Conservation (phyloP, 2,113 vertebrate genomes). For the Fulica atra region DNA sequence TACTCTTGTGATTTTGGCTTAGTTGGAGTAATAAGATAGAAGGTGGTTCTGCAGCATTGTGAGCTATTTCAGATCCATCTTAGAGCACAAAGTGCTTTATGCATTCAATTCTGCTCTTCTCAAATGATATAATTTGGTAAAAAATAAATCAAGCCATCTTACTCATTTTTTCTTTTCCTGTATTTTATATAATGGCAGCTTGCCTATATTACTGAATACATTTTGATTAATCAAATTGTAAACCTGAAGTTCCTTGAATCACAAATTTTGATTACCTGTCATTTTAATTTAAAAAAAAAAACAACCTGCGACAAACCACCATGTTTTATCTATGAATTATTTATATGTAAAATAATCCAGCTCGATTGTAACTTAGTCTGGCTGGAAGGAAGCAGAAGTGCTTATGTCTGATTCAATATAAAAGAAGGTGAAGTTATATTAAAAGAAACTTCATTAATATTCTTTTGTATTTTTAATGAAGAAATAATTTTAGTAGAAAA, state of each 20-base stretch:
- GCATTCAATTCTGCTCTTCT: background rate
- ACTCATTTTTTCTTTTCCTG: background rate
- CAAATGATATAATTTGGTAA: background rate
- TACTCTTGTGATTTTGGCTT: background rate
- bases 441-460: background rate
- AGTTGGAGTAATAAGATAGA: background rate
- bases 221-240: background rate
- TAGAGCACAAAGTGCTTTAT: background rate
- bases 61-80: background rate
- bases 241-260: background rate
- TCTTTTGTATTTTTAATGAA: background rate
- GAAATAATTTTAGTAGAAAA: background rate
- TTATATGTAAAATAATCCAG: background rate
- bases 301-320: too few species aligned
- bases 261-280: background rate
- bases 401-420: background rate
- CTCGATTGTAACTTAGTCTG: background rate
- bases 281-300: background rate
- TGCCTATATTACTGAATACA: background rate
- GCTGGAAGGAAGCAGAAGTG: background rate
- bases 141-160: background rate
- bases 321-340: background rate
- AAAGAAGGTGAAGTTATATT: background rate
- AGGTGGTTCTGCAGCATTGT: background rate
- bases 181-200: background rate